These are phyloP conservation scores for Novumbra hubbsi DNA, from an alignment of 2,797 vertebrate genomes.

Conservation along the genomic window DNA sequence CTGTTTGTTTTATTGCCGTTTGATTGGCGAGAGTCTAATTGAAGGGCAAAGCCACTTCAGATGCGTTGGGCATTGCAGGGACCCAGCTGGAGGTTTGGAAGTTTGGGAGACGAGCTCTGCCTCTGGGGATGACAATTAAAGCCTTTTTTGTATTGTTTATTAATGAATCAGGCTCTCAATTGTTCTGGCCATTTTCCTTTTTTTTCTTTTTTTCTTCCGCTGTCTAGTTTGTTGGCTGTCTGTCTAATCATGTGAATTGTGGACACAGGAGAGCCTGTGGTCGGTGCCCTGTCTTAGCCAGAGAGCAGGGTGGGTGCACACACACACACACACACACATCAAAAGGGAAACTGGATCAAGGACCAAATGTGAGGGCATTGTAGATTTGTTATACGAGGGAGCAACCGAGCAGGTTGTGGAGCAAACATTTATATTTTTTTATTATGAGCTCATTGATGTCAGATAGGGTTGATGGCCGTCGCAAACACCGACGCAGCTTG, in stretches of 20 bases:
- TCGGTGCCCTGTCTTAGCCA: neutral
- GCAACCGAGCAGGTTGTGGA: neutral
- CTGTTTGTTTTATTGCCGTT: conserved; percentile 49
- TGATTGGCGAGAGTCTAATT: conserved; percentile 56
- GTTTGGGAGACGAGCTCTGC: conserved; percentile 35
- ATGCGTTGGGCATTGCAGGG: conserved; percentile 47
- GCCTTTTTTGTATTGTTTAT: conserved; percentile 67
- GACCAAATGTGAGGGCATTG: conserved; percentile 11
- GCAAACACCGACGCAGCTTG: too few species aligned
- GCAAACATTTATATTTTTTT: neutral
- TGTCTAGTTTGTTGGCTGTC: neutral
- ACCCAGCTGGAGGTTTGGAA: conserved; percentile 43
- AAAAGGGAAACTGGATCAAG: conserved; percentile 27
- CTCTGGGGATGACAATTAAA: conserved; percentile 68
- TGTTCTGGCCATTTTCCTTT: too few species aligned
- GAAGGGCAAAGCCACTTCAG: conserved; percentile 55
- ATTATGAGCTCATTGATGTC: too few species aligned
- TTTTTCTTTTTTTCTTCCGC: conserved; percentile 52
- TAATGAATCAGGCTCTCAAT: conserved; percentile 49
- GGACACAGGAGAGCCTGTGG: conserved; percentile 45
- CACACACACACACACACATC: conserved; percentile 29
- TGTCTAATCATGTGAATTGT: conserved; percentile 11
- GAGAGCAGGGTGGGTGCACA: conserved; percentile 13
- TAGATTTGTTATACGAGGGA: neutral
- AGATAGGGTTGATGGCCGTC: too few species aligned